These are phyloP conservation scores for Ammodytes dubius DNA, from an alignment of 2,113 vertebrate species.

Conservation along the genomic window DNA sequence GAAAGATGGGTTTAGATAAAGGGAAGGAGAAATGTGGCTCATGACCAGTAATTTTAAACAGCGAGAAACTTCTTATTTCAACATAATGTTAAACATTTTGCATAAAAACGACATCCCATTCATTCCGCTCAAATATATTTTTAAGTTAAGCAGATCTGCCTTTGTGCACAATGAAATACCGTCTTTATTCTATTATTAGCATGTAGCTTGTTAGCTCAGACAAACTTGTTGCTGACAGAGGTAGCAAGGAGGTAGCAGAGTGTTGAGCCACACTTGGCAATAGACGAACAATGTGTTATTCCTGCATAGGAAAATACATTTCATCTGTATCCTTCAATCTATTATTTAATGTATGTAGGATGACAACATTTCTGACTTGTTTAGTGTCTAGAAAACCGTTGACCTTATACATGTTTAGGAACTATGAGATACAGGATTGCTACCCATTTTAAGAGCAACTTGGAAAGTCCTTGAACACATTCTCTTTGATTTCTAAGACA, in stretches of 20 bases:
- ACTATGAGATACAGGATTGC: too few relatives aligned
- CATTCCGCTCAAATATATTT: background rate
- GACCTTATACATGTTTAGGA: too few relatives aligned
- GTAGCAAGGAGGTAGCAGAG: background rate
- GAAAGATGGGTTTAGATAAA: constrained; percentile 3
- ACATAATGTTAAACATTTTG: background rate
- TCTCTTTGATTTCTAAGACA: too few relatives aligned
- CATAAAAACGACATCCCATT: background rate
- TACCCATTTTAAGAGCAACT: too few relatives aligned
- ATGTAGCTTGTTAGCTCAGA: constrained; percentile 15
- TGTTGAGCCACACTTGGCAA: background rate
- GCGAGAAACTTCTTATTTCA: background rate
- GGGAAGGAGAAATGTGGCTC: background rate
- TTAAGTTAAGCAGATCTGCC: background rate
- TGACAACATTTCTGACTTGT: background rate
- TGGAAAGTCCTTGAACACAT: too few relatives aligned
- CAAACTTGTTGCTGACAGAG: constrained; percentile 15
- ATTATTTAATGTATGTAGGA: background rate
- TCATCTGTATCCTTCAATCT: background rate
- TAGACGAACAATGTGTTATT: background rate
- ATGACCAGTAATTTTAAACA: background rate
- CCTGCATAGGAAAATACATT: too few relatives aligned
- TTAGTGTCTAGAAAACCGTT: background rate
- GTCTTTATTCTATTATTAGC: background rate
- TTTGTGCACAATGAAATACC: background rate